These are phyloP conservation scores for Crenichthys baileyi DNA, from an alignment of 2,797 vertebrate genomes.

Conservation along the genomic window DNA sequence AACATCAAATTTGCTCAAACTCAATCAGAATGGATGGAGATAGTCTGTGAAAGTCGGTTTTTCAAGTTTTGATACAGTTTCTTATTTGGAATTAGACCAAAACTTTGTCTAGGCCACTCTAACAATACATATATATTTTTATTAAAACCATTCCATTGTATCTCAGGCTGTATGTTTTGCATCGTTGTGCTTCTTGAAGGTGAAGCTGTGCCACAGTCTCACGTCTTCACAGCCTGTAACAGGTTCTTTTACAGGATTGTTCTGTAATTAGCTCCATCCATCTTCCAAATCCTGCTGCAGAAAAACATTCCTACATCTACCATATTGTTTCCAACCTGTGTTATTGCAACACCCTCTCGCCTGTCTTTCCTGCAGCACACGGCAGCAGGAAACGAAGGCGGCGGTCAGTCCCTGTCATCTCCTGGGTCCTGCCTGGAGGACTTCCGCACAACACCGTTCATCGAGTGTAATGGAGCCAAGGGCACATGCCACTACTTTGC, in stretches of 20 bases:
- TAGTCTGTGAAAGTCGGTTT: background rate
- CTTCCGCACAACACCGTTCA: constrained; percentile 95
- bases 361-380: constrained; percentile 86
- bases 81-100: background rate
- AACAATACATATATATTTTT: no score
- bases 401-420: constrained; percentile 95
- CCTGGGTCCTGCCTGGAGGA: constrained; percentile 98
- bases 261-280: background rate
- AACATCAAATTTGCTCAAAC: background rate
- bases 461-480: constrained; percentile 95
- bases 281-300: background rate
- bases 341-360: background rate
- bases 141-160: no score
- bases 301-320: background rate
- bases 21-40: background rate
- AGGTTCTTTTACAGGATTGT: background rate
- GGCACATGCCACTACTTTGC: constrained; percentile 98
- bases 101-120: background rate
- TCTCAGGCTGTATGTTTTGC: background rate
- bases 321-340: background rate
- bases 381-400: constrained; percentile 92
- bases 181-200: background rate
- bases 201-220: background rate
- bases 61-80: background rate
- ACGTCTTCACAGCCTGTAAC: background rate